These are phyloP conservation scores for Myxocyprinus asiaticus DNA, from an alignment of 2,113 vertebrate species.

Conservation along the genomic window DNA sequence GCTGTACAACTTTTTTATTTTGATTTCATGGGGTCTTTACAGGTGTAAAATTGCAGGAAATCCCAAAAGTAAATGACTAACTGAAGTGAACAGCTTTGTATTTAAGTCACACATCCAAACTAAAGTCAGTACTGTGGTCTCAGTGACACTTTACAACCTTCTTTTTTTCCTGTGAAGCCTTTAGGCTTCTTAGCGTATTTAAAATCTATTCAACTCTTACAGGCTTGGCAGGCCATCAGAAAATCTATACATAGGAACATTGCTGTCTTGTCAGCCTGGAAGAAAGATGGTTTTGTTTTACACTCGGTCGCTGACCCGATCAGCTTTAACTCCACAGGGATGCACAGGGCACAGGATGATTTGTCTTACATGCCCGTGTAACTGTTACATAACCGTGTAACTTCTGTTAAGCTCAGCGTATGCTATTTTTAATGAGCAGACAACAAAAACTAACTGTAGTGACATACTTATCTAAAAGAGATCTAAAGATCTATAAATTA, in stretches of 20 bases:
- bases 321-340: slow-evolving; percentile 30
- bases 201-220: slow-evolving; percentile 43
- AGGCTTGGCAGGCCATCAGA: slow-evolving; percentile 24
- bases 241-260: slow-evolving; percentile 27
- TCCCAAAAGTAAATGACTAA: neutral
- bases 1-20: no score
- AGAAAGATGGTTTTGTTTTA: slow-evolving; percentile 41
- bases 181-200: slow-evolving; percentile 39
- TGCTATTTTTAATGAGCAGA: neutral
- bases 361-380: slow-evolving; percentile 27
- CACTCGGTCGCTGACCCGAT: slow-evolving; percentile 15
- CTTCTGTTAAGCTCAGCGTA: neutral
- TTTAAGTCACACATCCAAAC: slow-evolving; percentile 30
- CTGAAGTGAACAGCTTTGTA: neutral
- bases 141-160: slow-evolving; percentile 15
- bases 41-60: neutral
- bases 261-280: slow-evolving; percentile 5
- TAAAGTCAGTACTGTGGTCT: neutral
- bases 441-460: neutral
- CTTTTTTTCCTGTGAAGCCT: neutral
- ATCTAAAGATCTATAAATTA: no score
- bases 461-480: neutral
- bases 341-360: neutral
- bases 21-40: no score
- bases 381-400: neutral